phyloP scores from a whole-genome alignment of 2,888 invertebrate species.

The Pediacus dermestoides region DNA sequence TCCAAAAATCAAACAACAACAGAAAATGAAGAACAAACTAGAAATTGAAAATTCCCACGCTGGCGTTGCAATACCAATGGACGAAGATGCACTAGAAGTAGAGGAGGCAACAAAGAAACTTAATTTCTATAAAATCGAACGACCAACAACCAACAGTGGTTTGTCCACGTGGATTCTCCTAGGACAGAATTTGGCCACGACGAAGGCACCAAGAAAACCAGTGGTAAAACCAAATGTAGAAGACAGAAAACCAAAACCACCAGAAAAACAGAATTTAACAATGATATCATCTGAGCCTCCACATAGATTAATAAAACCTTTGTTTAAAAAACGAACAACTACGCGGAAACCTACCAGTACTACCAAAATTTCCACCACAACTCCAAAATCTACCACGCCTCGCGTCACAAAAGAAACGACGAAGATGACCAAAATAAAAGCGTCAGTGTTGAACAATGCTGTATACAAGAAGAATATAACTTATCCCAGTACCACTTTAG shows the following conservation, averaged over 20 bases:
- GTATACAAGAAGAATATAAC: conserved; percentile 43
- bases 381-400: conserved; percentile 24
- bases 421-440: conserved; percentile 58
- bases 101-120: conserved; percentile 42
- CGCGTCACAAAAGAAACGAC: conserved; percentile 23
- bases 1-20: conserved; percentile 58
- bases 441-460: conserved; percentile 56
- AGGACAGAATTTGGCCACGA: conserved; percentile 43
- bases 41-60: conserved; percentile 56
- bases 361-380: conserved; percentile 27
- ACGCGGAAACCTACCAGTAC: conserved; percentile 27
- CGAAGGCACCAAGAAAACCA: conserved; percentile 31
- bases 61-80: conserved; percentile 54
- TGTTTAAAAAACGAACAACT: conserved; percentile 38
- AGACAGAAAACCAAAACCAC: conserved; percentile 9
- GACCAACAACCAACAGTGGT: conserved; percentile 58
- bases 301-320: conserved; percentile 36
- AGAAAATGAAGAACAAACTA: conserved; percentile 44
- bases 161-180: conserved; percentile 75
- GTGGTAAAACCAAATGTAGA: conserved; percentile 10
- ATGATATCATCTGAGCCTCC: conserved; percentile 25
- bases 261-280: conserved; percentile 24
- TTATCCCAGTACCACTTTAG: conserved; percentile 6
- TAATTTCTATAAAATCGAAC: conserved; percentile 44
- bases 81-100: conserved; percentile 36